Evolutionary conservation across 1,140 invertebrate species (phyloP), one percentile per base, ranked within the genome.

Genomic region (Epicauta chinensis): DNA sequence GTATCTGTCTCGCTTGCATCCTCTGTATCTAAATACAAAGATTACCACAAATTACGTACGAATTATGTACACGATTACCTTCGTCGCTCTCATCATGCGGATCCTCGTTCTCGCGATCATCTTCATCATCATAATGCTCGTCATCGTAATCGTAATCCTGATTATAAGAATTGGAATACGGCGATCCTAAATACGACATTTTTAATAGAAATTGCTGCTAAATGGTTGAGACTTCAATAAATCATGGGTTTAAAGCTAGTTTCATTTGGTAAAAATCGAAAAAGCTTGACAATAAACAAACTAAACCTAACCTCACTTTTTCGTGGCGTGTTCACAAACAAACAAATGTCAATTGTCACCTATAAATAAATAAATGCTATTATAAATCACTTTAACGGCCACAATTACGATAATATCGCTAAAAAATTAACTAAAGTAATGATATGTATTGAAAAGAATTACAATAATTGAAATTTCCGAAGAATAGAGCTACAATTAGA

Each of bases 1-100:
- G 86, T 66, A 40, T 95, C 91, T 41, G 89, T 91, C 71, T 90
- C 87, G 71, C 90, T 93, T 1, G 91, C 92, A 77, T 90, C 87
- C 70, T 90, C 88, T 3, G 87, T 90, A 72, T 94, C 91, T n/a
- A n/a, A 36, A 30, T 32, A n/a, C 37, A 5, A 5, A 10, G 15
- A 30, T 23, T 43, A 38, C 5, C 7, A 6, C 36, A 38, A 38
- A 6, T 2, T 16, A 15, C 7, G 9, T 41, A 6, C 12, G 13
- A 43, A 29, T 30, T 13, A 30, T 47, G 9, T 29, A 35, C n/a
- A 50, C 9, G 12, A 15, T 35, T 49, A 59, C 58, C 58, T 56
- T 67, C 64, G 53, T 64, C 59, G 31, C 55, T 65, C 16, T 63
- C 61, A 16, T 64, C 64, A 13, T 50, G 49, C 12, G 36, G 48